phyloP scores from a whole-genome alignment of 2,797 vertebrate genomes.

The Rhyacichthys aspro region DNA sequence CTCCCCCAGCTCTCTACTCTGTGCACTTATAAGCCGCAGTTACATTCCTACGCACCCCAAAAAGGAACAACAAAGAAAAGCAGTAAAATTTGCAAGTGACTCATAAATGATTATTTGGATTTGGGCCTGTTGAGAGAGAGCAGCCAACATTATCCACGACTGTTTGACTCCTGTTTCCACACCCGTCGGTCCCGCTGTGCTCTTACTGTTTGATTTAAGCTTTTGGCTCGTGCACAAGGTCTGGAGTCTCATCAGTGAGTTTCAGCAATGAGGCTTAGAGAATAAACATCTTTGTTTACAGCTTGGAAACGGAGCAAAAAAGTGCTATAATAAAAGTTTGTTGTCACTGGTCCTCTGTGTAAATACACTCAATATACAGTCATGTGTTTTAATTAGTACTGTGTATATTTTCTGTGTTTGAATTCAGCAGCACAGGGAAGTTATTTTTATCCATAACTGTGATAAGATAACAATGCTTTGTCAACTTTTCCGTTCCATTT shows the following conservation, averaged over 20 bases:
- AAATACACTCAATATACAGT: too few relatives aligned
- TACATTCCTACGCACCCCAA: neutral
- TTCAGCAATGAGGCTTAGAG: slow-evolving; percentile 5
- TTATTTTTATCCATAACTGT: slow-evolving; percentile 7
- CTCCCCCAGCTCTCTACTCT: slow-evolving; percentile 12
- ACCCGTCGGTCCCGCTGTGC: slow-evolving; percentile 22
- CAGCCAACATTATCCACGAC: slow-evolving; percentile 26
- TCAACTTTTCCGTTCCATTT: slow-evolving; percentile 31
- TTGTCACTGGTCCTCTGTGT: neutral
- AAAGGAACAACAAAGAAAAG: slow-evolving; percentile 43
- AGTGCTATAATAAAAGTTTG: neutral
- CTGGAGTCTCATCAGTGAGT: slow-evolving; percentile 25
- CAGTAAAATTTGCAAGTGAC: slow-evolving; percentile 26
- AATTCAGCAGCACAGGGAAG: neutral
- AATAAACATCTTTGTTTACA: slow-evolving; percentile 18
- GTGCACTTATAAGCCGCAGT: slow-evolving; percentile 9
- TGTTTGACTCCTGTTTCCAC: slow-evolving; percentile 27
- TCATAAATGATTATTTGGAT: slow-evolving; percentile 36
- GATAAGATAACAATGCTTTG: neutral
- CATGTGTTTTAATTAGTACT: neutral
- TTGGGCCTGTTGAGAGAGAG: slow-evolving; percentile 24
- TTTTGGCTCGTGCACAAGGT: slow-evolving; percentile 6
- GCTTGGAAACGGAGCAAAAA: slow-evolving; percentile 3
- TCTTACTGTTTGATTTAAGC: slow-evolving; percentile 31
- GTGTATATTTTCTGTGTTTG: neutral